A percentile compares a stretch with the other conserved stretches of the same genome.
Evolutionary conservation across 2,888 invertebrate genomes (phyloP).

Genomic region (Plusia festucae): DNA sequence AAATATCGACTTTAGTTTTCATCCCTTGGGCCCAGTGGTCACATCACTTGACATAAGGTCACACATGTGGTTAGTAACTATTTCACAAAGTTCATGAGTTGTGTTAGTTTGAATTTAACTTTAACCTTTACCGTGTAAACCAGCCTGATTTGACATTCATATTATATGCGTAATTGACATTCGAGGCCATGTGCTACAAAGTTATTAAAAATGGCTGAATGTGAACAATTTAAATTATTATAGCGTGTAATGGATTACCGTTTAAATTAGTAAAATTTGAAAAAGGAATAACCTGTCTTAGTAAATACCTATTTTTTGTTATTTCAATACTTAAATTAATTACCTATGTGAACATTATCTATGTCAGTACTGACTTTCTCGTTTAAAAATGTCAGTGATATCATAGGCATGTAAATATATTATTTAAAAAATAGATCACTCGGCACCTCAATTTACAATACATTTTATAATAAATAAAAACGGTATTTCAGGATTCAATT

Average conservation of each 20-base stretch:
- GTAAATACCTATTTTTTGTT: too few relatives aligned
- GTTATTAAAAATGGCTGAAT: neutral
- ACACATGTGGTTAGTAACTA: neutral
- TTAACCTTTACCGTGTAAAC: conserved; percentile 2
- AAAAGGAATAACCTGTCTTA: neutral
- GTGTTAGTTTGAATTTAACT: neutral
- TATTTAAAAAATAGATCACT: neutral
- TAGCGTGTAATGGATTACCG: too few relatives aligned
- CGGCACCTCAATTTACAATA: neutral
- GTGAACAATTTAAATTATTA: neutral
- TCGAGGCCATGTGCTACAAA: conserved; percentile 4
- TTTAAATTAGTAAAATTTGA: neutral
- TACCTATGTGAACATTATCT: too few relatives aligned
- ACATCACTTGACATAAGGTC: neutral
- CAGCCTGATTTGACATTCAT: neutral
- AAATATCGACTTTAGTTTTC: neutral
- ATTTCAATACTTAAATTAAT: too few relatives aligned
- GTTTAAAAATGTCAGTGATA: too few relatives aligned
- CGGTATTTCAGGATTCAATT: conserved; percentile 28
- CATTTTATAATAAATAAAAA: conserved; percentile 24
- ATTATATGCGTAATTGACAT: conserved; percentile 10
- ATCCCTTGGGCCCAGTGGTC: neutral
- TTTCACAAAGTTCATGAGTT: neutral
- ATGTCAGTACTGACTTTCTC: too few relatives aligned
- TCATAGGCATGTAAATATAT: too few relatives aligned